phyloP scores from a whole-genome alignment of 2,888 invertebrate genomes.

The Rotaria macrura region DNA sequence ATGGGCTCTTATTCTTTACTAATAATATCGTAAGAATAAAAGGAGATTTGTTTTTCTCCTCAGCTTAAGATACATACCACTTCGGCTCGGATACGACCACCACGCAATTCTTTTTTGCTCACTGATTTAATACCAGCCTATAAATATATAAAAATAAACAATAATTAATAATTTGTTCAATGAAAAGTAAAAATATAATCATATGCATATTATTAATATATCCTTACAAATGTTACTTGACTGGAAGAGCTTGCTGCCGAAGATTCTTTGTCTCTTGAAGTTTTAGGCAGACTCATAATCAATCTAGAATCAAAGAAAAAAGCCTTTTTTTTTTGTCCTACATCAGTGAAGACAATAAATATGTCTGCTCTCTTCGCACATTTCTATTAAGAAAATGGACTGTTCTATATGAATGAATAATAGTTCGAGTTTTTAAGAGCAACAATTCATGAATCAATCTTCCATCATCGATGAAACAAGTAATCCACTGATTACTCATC shows the following conservation, averaged over 20 bases:
- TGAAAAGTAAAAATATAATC: background rate
- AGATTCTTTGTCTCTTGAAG: slow-evolving; percentile 1
- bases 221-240: slow-evolving; percentile 7
- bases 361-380: no score
- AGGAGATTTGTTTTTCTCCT: background rate
- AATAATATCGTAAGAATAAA: background rate
- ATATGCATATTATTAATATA: no score
- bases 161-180: background rate
- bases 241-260: background rate
- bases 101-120: background rate
- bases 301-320: background rate
- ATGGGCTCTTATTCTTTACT: no score
- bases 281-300: background rate
- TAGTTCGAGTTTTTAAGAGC: background rate
- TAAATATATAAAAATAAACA: no score
- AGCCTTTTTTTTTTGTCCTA: no score
- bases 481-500: background rate
- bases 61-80: background rate
- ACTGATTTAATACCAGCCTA: slow-evolving; percentile 6
- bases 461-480: background rate
- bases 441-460: background rate
- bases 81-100: background rate
- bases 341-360: no score
- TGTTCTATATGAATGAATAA: background rate
- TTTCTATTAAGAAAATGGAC: background rate